These are phyloP conservation scores for Noctua janthina DNA, from an alignment of 2,888 invertebrate species.

Conservation along the genomic window DNA sequence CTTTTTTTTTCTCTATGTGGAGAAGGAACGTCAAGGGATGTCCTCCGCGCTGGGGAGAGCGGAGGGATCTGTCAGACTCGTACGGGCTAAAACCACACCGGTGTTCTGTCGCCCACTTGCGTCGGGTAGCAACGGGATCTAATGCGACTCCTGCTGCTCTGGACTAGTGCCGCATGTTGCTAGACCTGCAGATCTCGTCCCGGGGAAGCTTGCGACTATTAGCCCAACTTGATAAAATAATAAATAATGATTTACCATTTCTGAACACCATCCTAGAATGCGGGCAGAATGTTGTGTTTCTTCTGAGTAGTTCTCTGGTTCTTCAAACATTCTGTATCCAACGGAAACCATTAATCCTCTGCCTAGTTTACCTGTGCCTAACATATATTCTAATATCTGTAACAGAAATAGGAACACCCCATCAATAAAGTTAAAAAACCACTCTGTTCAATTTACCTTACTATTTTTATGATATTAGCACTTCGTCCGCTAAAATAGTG, in stretches of 20 bases:
- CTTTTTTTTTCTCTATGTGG: background rate
- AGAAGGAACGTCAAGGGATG: background rate
- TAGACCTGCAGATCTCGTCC: background rate
- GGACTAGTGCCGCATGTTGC: background rate
- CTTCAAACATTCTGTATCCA: slow-evolving; percentile 42
- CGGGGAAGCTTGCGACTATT: background rate
- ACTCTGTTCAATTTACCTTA: background rate
- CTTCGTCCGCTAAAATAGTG: too few species aligned
- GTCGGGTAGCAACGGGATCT: background rate
- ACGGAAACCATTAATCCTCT: slow-evolving; percentile 27
- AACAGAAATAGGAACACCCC: background rate
- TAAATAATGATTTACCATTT: slow-evolving; percentile 43
- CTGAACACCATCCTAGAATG: slow-evolving; percentile 47
- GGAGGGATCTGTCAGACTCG: background rate
- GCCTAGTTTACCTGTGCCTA: slow-evolving; percentile 30
- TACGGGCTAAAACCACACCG: background rate
- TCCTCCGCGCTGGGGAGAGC: background rate
- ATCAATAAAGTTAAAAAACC: background rate
- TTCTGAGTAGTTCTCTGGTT: slow-evolving; percentile 29
- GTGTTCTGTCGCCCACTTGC: background rate
- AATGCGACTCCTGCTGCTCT: background rate
- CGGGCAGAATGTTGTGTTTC: slow-evolving; percentile 42
- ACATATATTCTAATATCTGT: slow-evolving; percentile 37
- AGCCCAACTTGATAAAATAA: background rate
- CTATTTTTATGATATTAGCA: background rate